Evolutionary conservation across 2,888 invertebrate genomes (phyloP).

Genomic region (Chalcis sispes): DNA sequence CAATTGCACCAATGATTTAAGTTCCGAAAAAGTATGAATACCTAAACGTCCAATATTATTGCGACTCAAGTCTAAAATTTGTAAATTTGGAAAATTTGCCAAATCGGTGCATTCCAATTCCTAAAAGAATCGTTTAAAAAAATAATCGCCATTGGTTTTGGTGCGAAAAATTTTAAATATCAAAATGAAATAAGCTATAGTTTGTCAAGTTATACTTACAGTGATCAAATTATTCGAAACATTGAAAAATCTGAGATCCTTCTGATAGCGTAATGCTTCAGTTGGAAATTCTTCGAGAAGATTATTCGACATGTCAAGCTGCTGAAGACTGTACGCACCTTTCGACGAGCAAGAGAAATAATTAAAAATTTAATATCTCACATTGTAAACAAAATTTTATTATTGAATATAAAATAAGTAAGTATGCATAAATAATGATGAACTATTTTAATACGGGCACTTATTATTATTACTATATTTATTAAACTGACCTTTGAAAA

Average conservation of each 20-base stretch:
- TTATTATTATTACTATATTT: background rate
- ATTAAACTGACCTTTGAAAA: slow-evolving; percentile 80
- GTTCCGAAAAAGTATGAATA: slow-evolving; percentile 87
- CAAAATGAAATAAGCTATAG: too few species aligned
- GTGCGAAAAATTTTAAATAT: too few species aligned
- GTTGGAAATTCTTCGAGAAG: slow-evolving; percentile 89
- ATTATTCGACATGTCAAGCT: slow-evolving; percentile 91
- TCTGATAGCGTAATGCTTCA: slow-evolving; percentile 84
- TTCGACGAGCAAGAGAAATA: slow-evolving; percentile 41
- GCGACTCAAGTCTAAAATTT: slow-evolving; percentile 88
- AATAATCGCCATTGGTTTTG: background rate
- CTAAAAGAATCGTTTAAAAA: slow-evolving; percentile 74
- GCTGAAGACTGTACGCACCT: slow-evolving; percentile 85
- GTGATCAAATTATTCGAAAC: slow-evolving; percentile 91
- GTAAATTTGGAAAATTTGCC: slow-evolving; percentile 81
- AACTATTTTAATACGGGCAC: background rate
- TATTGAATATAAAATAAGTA: slow-evolving; percentile 24
- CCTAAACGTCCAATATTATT: slow-evolving; percentile 90
- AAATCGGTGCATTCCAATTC: slow-evolving; percentile 87
- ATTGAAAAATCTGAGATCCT: slow-evolving; percentile 84
- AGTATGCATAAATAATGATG: background rate
- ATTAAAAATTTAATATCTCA: background rate
- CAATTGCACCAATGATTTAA: slow-evolving; percentile 84
- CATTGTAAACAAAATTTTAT: slow-evolving; percentile 13
- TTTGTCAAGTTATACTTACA: slow-evolving; percentile 75